Evolutionary conservation across 2,888 invertebrate species (phyloP), one percentile per base, ranked within the genome.

Genomic region (Dynastes tityus): DNA sequence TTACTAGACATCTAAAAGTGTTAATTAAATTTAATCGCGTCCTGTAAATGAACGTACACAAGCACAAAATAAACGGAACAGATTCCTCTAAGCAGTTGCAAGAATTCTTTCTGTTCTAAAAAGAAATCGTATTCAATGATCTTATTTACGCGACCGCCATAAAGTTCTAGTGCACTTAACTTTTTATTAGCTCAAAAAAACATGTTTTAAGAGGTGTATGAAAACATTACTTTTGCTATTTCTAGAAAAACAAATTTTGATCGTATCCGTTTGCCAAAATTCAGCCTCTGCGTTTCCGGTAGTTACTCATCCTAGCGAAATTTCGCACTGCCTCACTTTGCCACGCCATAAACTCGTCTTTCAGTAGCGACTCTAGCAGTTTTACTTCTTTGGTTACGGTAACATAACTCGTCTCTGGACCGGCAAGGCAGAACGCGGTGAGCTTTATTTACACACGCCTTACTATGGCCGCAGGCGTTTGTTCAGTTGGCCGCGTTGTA

Each of bases 221-320:
- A 32, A 37, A 37, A 13, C 29, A 22, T 58, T 11, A 63, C 32
- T 63, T 13, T 63, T 32, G 29, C 27, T 63, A 8, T 29, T 32
- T 63, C n/a, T 9, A n/a, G 5, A 29, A 63, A 61, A 61, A 29
- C 1, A 29, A 29, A 27, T 22, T 22, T 22, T 22, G 22, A 29
- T 63, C 1, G 9, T n/a, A 58, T 58, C 13, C 63, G 2, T 13
- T 13, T 63, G 32, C 63, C 63, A 32, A 63, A 63, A 63, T n/a
- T 58, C 63, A 13, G 8, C 63, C 63, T 32, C 63, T 63, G 32
- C 63, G 32, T 63, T 63, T 63, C 63, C 63, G 63, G 29, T 63
- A 11, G 32, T 63, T 63, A 63, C 32, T 63, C n/a, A 2, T 58
- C 22, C 1, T 11, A 11, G 45, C 16, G 55, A 55, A 55, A 22